Evolutionary conservation across 35 echinoderm and acorn worm species (phyloP), one percentile per base, ranked within the genome.

Genomic region (Hemicentrotus pulcherrimus): DNA sequence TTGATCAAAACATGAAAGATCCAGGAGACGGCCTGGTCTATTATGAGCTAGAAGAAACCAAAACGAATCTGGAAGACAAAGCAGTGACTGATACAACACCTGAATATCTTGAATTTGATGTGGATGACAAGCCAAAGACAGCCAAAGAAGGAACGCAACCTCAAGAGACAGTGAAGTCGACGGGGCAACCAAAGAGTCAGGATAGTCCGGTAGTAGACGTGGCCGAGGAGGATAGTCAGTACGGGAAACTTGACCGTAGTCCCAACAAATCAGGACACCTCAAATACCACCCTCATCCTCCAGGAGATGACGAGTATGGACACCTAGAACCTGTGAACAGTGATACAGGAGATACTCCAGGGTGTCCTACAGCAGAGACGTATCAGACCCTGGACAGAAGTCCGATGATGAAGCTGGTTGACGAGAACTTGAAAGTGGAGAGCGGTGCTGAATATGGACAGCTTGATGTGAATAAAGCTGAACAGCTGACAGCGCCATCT

Each of bases 171-270:
- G n/a, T 31, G 48, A 31, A 93, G 48, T 93, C 91, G 46, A 93
- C 46, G 13, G 10, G 32, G 46, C 32, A 45, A 90, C 88, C 88
- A 47, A 2, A 6, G 88, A 24, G 19, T 16, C 88, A 90, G 88
- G 88, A 5, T 33, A 90, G 46, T 45, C 32, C 32, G 33, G 15
- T 10, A 10, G 88, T 35, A 90, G 91, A 48, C 91, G 22, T 93
- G 13, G 32, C 48, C 11, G 30, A 93, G 14, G 91, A 58, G 8
- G 46, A 58, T 19, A 14, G 14, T 31, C 32, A 93, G 19, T 93
- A 93, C 31, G 91, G 91, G 48, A 93, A 58, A 47, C 91, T 93
- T 58, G 91, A 93, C 46, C 91, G 91, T n/a, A 93, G 91, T 47
- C 91, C 30, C 46, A 93, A 93, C 48, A 93, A 58, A 31, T 50